Conservation (phyloP, 2,797 vertebrate species). For the Manis crassicaudata region DNA sequence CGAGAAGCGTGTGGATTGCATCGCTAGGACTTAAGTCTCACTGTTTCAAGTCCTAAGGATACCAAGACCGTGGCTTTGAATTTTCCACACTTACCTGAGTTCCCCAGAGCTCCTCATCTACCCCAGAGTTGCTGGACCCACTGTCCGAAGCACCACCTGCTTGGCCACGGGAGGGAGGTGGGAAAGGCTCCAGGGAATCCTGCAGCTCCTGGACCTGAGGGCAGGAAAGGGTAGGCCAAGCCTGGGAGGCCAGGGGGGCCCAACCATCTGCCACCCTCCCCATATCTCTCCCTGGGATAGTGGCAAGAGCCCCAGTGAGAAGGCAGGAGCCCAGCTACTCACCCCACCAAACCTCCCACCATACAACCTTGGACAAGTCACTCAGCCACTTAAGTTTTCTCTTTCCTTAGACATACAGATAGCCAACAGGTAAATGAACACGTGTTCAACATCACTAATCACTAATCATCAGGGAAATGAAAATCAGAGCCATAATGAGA, state of each 20-base stretch:
- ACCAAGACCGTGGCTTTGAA: neutral
- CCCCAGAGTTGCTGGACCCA: constrained; percentile 79
- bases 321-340: neutral
- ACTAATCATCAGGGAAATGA: neutral
- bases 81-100: constrained; percentile 68
- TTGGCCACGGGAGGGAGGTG: constrained; percentile 70
- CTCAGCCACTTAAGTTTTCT: neutral
- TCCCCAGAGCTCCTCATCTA: constrained; percentile 45
- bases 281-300: neutral
- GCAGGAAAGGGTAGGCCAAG: neutral
- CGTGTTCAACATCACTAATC: neutral
- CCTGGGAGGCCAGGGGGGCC: neutral
- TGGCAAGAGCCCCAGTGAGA: neutral
- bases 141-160: neutral
- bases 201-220: constrained; percentile 87
- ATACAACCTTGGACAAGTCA: neutral
- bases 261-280: neutral
- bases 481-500: neutral
- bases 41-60: neutral
- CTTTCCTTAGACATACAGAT: neutral
- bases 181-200: constrained; percentile 77
- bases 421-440: neutral
- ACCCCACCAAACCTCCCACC: neutral
- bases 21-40: neutral
- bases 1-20: neutral